phyloP scores from a whole-genome alignment of 1,140 invertebrate species.

The Cyclina sinensis region DNA sequence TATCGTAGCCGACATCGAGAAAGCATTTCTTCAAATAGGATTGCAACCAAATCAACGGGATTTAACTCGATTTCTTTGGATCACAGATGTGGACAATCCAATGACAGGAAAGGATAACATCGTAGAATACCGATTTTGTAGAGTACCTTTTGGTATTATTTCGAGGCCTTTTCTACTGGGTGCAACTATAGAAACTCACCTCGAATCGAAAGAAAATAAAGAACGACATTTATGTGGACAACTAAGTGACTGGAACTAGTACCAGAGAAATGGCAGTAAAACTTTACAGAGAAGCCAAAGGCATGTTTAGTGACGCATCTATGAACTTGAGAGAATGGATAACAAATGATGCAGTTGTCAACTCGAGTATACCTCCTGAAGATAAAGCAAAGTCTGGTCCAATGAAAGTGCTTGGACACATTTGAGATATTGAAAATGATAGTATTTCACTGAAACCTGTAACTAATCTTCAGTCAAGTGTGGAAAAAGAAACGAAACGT shows the following conservation, averaged over 20 bases:
- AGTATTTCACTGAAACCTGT: background rate
- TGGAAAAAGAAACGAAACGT: slow-evolving; percentile 18
- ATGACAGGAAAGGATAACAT: background rate
- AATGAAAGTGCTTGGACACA: slow-evolving; percentile 52
- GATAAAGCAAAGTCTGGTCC: background rate
- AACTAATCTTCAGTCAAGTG: background rate
- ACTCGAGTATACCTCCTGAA: background rate
- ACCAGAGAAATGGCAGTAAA: background rate
- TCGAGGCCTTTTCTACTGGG: slow-evolving; percentile 25
- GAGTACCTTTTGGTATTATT: slow-evolving; percentile 39
- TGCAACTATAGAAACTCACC: slow-evolving; percentile 35
- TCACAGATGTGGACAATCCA: too few species aligned
- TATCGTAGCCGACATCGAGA: too few species aligned
- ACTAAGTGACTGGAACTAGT: slow-evolving; percentile 11
- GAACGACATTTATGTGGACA: background rate
- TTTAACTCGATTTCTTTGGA: too few species aligned
- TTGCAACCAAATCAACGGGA: too few species aligned
- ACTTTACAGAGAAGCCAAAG: background rate
- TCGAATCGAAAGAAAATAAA: slow-evolving; percentile 8
- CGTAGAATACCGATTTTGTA: slow-evolving; percentile 30
- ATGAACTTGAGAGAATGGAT: too few species aligned
- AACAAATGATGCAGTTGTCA: slow-evolving; percentile 11
- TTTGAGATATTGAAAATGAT: slow-evolving; percentile 44
- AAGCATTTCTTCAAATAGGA: too few species aligned
- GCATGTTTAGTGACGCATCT: too few species aligned